Conservation (phyloP, 2,797 vertebrate genomes). For the Sebastes alutus region DNA sequence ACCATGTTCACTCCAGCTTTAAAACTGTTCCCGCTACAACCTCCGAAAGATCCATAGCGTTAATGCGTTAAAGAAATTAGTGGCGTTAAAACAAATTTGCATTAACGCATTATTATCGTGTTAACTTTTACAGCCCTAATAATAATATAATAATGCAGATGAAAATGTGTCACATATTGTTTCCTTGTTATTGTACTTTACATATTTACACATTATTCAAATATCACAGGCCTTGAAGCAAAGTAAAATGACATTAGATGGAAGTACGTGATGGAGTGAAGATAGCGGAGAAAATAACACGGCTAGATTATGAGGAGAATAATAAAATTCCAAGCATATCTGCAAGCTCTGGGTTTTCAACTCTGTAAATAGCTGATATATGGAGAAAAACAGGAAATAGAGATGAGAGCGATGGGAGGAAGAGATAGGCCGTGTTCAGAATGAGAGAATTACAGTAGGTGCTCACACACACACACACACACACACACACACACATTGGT, state of each 20-base stretch:
- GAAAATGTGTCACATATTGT: neutral
- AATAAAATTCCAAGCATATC: constrained; percentile 50
- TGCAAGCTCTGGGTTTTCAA: constrained; percentile 36
- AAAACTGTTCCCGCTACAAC: too few relatives aligned
- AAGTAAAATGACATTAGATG: neutral
- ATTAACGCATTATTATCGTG: too few relatives aligned
- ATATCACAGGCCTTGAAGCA: neutral
- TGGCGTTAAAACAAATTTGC: too few relatives aligned
- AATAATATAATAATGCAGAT: neutral
- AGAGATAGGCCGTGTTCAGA: constrained; percentile 41
- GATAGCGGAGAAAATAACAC: constrained; percentile 15
- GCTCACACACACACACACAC: neutral
- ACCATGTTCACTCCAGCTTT: too few relatives aligned
- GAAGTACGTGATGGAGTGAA: neutral
- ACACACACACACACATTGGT: neutral
- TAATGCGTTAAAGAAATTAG: too few relatives aligned
- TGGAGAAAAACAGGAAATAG: constrained; percentile 68
- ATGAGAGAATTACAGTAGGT: constrained; percentile 50
- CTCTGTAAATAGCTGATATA: constrained; percentile 66
- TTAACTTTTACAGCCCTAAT: neutral
- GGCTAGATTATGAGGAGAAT: constrained; percentile 37
- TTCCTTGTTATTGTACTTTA: neutral
- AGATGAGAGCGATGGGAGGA: constrained; percentile 59
- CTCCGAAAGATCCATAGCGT: too few relatives aligned
- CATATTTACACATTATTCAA: constrained; percentile 6